Conservation (phyloP, 2,797 vertebrate species). For the Euthynnus affinis region DNA sequence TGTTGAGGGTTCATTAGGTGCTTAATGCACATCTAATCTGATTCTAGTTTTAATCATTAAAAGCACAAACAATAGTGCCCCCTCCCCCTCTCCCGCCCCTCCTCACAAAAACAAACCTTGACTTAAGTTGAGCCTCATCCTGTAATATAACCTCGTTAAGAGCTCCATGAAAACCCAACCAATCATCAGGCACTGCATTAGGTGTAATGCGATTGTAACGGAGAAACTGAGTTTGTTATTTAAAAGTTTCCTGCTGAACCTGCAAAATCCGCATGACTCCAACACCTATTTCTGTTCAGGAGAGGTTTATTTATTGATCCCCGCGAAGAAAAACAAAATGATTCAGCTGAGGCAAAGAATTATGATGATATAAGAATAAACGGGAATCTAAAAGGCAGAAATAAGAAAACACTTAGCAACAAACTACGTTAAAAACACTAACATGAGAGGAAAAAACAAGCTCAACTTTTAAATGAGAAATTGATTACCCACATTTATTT, state of each 20-base stretch:
- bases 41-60: conserved; percentile 73
- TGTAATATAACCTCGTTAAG: conserved; percentile 64
- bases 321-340: neutral
- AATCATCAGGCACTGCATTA: conserved; percentile 68
- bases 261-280: conserved; percentile 46
- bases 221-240: conserved; percentile 57
- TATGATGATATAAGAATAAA: neutral
- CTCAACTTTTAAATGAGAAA: too few species aligned
- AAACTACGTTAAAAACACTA: too few species aligned
- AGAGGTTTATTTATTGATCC: conserved; percentile 31
- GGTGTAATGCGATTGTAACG: conserved; percentile 72
- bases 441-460: too few species aligned
- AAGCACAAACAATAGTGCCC: conserved; percentile 62
- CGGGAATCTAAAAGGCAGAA: too few species aligned
- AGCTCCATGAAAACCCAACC: conserved; percentile 52
- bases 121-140: conserved; percentile 59
- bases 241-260: conserved; percentile 77
- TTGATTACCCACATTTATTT: too few species aligned
- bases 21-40: conserved; percentile 77
- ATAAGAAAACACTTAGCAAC: neutral
- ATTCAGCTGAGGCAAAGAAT: neutral
- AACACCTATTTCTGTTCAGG: conserved; percentile 30
- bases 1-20: conserved; percentile 50
- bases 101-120: conserved; percentile 47
- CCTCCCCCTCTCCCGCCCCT: neutral